Base-by-base conservation (phyloP, 2,113 vertebrate genomes). In the Raja brachyura region DNA sequence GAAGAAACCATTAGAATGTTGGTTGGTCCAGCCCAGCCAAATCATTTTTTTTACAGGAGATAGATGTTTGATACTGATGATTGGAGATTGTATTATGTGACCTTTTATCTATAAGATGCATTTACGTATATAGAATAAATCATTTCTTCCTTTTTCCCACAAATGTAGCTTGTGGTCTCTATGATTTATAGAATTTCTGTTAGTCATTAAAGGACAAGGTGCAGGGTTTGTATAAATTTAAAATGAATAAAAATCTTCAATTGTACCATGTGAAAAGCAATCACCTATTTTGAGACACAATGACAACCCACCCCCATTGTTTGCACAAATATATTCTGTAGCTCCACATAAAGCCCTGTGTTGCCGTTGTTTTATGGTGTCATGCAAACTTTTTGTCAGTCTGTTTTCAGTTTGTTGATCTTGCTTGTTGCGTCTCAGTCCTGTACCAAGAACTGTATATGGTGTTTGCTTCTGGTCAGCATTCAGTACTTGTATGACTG, bases 151-250 rank as follows among this genome's bases (percentile, higher is more conserved):
- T 48, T 74, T 33, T 70, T 20, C 25, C 16, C 48, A 20, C 63
- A 39, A 73, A 92, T 92, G 68, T 92, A 92, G 90, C 70, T 90
- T 70, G 68, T 92, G 90, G 70, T 11, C 31, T 70, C 66, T 70
- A 39, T 25, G 39, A 54, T 28, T 86, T 14, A 31, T 73, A 63
- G 61, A 70, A 70, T 8, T 90, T 68, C n/a, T 9, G 18, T 39
- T 90, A 33, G 86, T 70, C 61, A 39, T 74, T 73, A 92, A 28
- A 31, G 88, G 88, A 9, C 63, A 22, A 48, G 88, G 68, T 74
- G 68, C 90, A 92, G 66, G 66, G 90, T 92, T 92, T 92, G 90
- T 70, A 39, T 73, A 28, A 92, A 92, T 92, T 92, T 92, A 54
- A 92, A 92, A 92, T 92, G 25, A 20, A 25, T 10, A 4, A 74